Percentiles rank a stretch among this genome's conserved stretches.
These are phyloP conservation scores for Gastrophysa polygoni DNA, from an alignment of 2,888 invertebrate genomes.

Conservation along the genomic window DNA sequence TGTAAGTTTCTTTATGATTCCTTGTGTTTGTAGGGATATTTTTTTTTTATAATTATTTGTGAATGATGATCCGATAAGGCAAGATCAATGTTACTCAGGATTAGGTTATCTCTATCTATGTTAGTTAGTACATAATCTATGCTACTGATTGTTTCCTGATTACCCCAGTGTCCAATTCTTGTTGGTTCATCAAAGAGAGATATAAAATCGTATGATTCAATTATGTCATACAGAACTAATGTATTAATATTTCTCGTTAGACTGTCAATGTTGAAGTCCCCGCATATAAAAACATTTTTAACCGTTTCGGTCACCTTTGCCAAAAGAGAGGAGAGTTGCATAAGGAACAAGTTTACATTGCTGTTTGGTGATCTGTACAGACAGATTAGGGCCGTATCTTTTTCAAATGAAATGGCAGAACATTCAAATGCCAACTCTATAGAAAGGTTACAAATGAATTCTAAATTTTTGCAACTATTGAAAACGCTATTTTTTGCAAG, in stretches of 20 bases:
- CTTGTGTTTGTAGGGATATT: constrained; percentile 5
- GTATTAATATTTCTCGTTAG: constrained; percentile 7
- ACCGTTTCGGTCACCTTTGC: constrained; percentile 6
- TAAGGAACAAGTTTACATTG: constrained; percentile 6
- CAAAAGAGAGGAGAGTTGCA: constrained; percentile 1
- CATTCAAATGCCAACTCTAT: constrained; percentile 2
- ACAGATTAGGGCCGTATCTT: constrained; percentile 7
- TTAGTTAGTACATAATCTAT: constrained; percentile 12
- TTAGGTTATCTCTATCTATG: not conserved
- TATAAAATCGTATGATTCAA: constrained; percentile 7
- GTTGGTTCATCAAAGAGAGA: constrained; percentile 10
- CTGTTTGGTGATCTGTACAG: constrained; percentile 12
- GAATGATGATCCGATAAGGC: constrained; percentile 10
- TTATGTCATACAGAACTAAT: constrained; percentile 8
- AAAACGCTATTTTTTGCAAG: constrained; percentile 1
- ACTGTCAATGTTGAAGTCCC: not conserved
- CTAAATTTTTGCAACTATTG: not conserved
- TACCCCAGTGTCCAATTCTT: constrained; percentile 3
- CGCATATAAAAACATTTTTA: constrained; percentile 1
- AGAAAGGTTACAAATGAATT: constrained; percentile 5
- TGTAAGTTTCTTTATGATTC: not conserved
- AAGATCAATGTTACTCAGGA: constrained; percentile 1
- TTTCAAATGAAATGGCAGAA: constrained; percentile 3
- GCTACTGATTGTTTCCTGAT: constrained; percentile 7
- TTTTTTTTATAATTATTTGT: not conserved